Evolutionary conservation across 2,888 invertebrate genomes (phyloP).

Genomic region (Ennomos quercinarius): DNA sequence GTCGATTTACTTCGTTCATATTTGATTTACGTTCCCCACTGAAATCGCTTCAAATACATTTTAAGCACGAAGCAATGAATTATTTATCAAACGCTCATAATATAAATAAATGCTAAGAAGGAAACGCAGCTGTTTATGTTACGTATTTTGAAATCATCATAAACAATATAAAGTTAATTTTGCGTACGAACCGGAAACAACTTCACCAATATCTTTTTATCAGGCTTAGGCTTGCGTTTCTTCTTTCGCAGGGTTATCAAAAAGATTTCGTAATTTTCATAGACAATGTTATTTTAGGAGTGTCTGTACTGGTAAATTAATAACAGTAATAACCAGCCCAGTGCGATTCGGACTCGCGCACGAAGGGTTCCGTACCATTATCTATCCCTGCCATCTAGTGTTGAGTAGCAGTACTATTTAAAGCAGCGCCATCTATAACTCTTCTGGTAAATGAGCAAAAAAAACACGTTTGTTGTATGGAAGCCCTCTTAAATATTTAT

Average conservation of each 20-base stretch:
- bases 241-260: slow-evolving; percentile 2
- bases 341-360: no score
- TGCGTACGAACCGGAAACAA: slow-evolving; percentile 16
- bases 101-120: slow-evolving; percentile 18
- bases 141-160: slow-evolving; percentile 23
- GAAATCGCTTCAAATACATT: slow-evolving; percentile 13
- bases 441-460: no score
- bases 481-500: no score
- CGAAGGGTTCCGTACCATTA: no score
- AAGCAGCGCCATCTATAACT: no score
- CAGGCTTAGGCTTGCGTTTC: slow-evolving; percentile 12
- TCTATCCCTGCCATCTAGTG: no score
- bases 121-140: slow-evolving; percentile 22
- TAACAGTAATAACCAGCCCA: no score
- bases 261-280: neutral
- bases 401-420: no score
- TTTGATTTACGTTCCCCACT: slow-evolving; percentile 5
- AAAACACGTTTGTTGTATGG: no score
- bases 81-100: slow-evolving; percentile 26
- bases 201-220: slow-evolving; percentile 11
- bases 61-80: slow-evolving; percentile 25
- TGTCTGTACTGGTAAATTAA: no score
- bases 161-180: slow-evolving; percentile 31
- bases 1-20: neutral
- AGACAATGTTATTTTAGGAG: no score